Evolutionary conservation across 2,797 vertebrate genomes (phyloP), one percentile per base, ranked within the genome.

Genomic region (Danio jaintianensis): DNA sequence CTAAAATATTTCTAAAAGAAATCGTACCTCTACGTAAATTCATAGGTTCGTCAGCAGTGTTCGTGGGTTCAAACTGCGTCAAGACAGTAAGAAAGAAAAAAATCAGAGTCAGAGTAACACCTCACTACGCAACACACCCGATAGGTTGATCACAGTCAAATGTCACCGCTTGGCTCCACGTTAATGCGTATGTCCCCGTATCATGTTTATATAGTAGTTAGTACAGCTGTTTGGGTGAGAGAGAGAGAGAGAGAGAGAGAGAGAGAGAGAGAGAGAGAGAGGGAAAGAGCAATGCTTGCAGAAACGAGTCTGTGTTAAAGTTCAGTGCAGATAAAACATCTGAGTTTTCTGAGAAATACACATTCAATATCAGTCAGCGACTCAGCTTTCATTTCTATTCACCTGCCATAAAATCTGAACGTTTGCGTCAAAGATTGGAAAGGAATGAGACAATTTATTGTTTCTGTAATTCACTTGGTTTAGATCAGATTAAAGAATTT

Each of bases 211-310:
- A 82, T 77, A 75, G 88, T 87, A 85, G 85, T 86, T 87, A 86
- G 88, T 89, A 89, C 91, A 91, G 91, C 91, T 91, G 91, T 90
- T 91, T 89, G 79, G 18, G 84, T 82, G n/a, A n/a, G n/a, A n/a
- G n/a, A n/a, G n/a, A n/a, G n/a, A n/a, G n/a, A n/a, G n/a, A n/a
- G n/a, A n/a, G n/a, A n/a, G n/a, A n/a, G n/a, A n/a, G n/a, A n/a
- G n/a, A n/a, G n/a, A n/a, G n/a, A n/a, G n/a, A n/a, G n/a, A n/a
- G n/a, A n/a, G n/a, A n/a, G n/a, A n/a, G n/a, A n/a, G 3, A 29
- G 3, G 29, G 47, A 3, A 22, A 1, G 47, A 2, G 67, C 5
- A 6, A 69, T 69, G 58, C 38, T 56, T 29, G 18, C 70, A 76
- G 52, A 76, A 63, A 70, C 64, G 22, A 29, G 69, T 20, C 13